Evolutionary conservation across 2,797 vertebrate species (phyloP).

Genomic region (Acanthiza pusilla): DNA sequence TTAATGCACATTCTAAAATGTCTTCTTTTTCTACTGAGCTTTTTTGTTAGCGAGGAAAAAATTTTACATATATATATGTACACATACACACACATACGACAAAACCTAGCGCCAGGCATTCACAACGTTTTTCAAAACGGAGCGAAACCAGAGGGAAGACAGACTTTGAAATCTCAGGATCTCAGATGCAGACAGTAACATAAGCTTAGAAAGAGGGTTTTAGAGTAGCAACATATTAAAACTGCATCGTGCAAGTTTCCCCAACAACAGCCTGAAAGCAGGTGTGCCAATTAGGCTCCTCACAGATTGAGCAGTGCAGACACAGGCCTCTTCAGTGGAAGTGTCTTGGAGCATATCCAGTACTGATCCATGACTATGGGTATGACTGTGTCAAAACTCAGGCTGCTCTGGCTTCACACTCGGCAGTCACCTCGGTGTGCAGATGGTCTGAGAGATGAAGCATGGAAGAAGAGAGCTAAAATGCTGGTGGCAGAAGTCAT

Average conservation of each 20-base stretch:
- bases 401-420: conserved; percentile 1
- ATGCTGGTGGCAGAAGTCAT: conserved; percentile 30
- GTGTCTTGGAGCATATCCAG: conserved; percentile 31
- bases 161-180: not conserved
- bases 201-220: not conserved
- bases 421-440: conserved; percentile 36
- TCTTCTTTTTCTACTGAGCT: not conserved
- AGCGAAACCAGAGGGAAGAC: not conserved
- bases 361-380: not conserved
- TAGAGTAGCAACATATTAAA: not conserved
- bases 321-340: not conserved
- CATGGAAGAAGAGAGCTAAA: conserved; percentile 16
- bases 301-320: not conserved
- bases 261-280: conserved; percentile 35
- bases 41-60: not conserved
- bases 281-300: conserved; percentile 26
- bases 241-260: not conserved
- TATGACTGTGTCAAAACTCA: not conserved
- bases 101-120: not conserved
- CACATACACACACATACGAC: not conserved
- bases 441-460: conserved; percentile 64
- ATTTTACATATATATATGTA: accelerated
- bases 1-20: not conserved
- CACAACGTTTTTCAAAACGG: not conserved
- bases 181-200: not conserved